Conservation (phyloP, 2,888 invertebrate species). For the Lochmaea capreae region DNA sequence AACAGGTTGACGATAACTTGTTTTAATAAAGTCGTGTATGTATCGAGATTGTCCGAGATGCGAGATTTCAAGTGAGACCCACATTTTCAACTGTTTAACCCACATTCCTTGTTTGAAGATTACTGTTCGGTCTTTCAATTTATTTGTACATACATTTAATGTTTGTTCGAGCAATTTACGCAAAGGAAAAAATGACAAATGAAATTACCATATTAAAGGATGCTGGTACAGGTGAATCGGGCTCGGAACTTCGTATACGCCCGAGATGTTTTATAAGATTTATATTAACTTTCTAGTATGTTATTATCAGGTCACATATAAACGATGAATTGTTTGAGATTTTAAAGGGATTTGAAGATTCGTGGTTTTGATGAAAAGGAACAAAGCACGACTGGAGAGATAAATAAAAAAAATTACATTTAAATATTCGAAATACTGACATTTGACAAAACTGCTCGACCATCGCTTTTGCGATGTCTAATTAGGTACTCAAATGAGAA, state of each 20-base stretch:
- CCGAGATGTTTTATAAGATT: background rate
- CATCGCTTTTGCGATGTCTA: too few species aligned
- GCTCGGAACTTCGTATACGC: background rate
- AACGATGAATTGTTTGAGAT: background rate
- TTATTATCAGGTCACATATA: background rate
- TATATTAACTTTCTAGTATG: background rate
- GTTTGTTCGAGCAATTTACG: background rate
- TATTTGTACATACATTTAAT: background rate
- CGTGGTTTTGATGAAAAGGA: too few species aligned
- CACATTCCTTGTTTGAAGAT: constrained; percentile 40
- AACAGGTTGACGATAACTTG: constrained; percentile 23
- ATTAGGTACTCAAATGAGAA: too few species aligned
- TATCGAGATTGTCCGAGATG: constrained; percentile 18
- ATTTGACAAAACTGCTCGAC: too few species aligned
- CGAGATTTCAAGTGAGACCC: constrained; percentile 33
- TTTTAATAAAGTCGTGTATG: constrained; percentile 15
- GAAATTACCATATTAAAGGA: constrained; percentile 11
- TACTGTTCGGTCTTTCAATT: constrained; percentile 33
- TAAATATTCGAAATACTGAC: too few species aligned
- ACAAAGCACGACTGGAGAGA: too few species aligned
- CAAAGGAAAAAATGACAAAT: constrained; percentile 19
- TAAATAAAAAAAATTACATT: too few species aligned
- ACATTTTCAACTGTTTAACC: constrained; percentile 46
- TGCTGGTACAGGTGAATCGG: constrained; percentile 8
- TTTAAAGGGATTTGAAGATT: too few species aligned